Conservation (phyloP, 2,888 invertebrate genomes). For the Trypoxylon attenuatum region DNA sequence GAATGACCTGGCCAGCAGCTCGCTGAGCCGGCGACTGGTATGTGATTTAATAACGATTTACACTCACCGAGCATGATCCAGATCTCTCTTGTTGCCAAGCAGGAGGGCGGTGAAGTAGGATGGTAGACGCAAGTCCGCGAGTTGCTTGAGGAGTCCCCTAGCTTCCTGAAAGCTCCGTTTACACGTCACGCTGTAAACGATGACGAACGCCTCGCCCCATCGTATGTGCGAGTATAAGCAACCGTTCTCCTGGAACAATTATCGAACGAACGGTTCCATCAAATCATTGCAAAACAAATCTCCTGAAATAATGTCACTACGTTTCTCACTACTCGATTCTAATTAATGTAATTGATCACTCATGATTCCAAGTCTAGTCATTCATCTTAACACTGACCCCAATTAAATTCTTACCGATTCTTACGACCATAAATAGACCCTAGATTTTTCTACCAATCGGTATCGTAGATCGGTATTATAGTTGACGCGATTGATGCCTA, state of each 20-base stretch:
- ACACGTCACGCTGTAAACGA: slow-evolving; percentile 88
- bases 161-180: slow-evolving; percentile 85
- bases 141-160: slow-evolving; percentile 81
- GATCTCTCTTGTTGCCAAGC: slow-evolving; percentile 87
- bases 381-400: too few relatives aligned
- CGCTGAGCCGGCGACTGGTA: neutral
- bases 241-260: slow-evolving; percentile 80
- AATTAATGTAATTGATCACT: too few relatives aligned
- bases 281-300: neutral
- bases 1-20: slow-evolving; percentile 16
- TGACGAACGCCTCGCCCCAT: slow-evolving; percentile 89
- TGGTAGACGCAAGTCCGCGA: slow-evolving; percentile 84
- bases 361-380: too few relatives aligned
- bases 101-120: slow-evolving; percentile 86
- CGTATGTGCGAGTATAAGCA: slow-evolving; percentile 85
- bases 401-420: too few relatives aligned
- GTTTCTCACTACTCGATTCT: too few relatives aligned
- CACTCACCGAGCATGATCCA: slow-evolving; percentile 85
- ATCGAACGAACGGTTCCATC: neutral
- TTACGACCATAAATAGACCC: too few relatives aligned
- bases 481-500: too few relatives aligned
- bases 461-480: too few relatives aligned
- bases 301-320: too few relatives aligned
- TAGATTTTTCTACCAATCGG: too few relatives aligned
- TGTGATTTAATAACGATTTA: slow-evolving; percentile 18